These are phyloP conservation scores for Neomorphus geoffroyi DNA, from an alignment of 2,797 vertebrate species.

Conservation along the genomic window DNA sequence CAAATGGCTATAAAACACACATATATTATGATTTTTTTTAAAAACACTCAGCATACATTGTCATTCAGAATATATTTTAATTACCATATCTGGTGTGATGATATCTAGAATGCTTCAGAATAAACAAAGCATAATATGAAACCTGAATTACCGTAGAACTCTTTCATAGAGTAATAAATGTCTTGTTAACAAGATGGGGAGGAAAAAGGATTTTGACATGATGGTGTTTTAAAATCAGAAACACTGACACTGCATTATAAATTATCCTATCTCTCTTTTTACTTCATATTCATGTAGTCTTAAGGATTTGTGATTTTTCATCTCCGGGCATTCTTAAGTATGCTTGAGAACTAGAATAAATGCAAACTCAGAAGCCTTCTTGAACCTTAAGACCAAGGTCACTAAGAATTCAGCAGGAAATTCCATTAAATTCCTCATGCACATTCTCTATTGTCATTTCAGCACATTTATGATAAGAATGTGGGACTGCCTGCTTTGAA, in stretches of 20 bases:
- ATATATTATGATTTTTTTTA: background rate
- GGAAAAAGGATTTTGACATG: background rate
- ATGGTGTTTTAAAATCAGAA: constrained; percentile 53
- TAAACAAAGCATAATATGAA: background rate
- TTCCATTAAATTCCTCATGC: constrained; percentile 45
- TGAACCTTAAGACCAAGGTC: constrained; percentile 59
- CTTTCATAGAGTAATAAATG: background rate
- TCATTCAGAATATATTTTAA: background rate
- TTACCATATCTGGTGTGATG: background rate
- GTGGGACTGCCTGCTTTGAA: constrained; percentile 1
- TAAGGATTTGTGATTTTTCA: constrained; percentile 36
- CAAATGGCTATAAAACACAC: background rate
- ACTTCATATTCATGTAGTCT: constrained; percentile 32
- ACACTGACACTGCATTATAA: constrained; percentile 46
- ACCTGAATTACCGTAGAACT: background rate
- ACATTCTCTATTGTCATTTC: constrained; percentile 45
- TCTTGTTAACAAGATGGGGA: background rate
- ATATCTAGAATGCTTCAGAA: background rate
- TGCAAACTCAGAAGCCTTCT: background rate
- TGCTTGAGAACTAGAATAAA: constrained; percentile 37
- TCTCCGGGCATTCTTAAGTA: constrained; percentile 30
- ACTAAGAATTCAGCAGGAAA: constrained; percentile 28
- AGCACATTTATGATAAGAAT: constrained; percentile 41
- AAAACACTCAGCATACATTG: background rate
- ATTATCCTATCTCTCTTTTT: constrained; percentile 13